Conservation (phyloP, 2,113 vertebrate genomes). For the Mesitornis unicolor region DNA sequence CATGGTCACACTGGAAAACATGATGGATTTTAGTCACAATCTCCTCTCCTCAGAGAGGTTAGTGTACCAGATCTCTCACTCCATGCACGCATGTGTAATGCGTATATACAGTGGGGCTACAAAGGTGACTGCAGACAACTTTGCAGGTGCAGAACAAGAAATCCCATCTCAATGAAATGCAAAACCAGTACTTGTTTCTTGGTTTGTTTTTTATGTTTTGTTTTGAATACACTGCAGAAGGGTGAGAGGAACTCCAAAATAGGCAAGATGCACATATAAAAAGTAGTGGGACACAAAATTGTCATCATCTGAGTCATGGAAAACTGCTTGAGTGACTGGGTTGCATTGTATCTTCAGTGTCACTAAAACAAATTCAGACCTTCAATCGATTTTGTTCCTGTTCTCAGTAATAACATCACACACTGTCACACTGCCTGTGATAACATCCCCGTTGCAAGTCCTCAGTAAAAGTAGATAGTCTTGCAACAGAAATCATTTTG, state of each 20-base stretch:
- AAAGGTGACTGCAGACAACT: neutral
- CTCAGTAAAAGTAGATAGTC: neutral
- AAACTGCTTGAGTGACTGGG: neutral
- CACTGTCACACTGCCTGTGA: neutral
- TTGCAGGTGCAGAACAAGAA: neutral
- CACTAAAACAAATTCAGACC: neutral
- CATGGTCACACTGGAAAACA: neutral
- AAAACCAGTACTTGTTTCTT: neutral
- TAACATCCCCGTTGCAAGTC: neutral
- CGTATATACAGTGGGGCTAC: rapidly evolving
- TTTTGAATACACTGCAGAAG: neutral
- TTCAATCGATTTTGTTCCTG: neutral
- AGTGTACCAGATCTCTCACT: neutral
- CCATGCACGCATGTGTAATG: rapidly evolving
- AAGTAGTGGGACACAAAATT: neutral
- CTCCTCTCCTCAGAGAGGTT: neutral
- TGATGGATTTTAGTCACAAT: neutral
- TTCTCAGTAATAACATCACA: neutral
- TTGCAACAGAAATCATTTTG: neutral
- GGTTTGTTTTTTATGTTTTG: neutral
- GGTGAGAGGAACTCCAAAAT: neutral
- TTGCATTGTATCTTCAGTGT: neutral
- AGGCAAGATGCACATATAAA: neutral
- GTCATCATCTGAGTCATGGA: neutral
- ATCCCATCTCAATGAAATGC: neutral